These are phyloP conservation scores for Corydoras maculifer DNA, from an alignment of 2,113 vertebrate genomes.

Conservation along the genomic window DNA sequence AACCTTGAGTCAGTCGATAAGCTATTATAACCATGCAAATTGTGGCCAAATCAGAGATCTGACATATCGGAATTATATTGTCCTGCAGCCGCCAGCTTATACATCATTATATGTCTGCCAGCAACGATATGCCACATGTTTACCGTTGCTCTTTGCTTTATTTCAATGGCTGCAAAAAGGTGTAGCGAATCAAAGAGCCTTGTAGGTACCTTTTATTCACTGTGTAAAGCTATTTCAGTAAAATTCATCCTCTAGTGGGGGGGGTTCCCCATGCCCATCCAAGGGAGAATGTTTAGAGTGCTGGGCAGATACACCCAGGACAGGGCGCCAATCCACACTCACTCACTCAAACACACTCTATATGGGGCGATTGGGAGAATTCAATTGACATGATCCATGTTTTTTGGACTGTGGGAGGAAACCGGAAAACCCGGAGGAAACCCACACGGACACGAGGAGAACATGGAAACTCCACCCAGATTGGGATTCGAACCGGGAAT, in stretches of 20 bases:
- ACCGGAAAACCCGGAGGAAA: no score
- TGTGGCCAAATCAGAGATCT: conserved; percentile 77
- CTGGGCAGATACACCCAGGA: no score
- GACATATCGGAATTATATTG: conserved; percentile 73
- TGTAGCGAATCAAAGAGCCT: conserved; percentile 31
- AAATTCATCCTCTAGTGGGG: not conserved
- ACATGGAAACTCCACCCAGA: no score
- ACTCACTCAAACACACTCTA: no score
- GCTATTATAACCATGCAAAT: conserved; percentile 98
- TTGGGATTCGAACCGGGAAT: no score
- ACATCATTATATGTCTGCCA: conserved; percentile 63
- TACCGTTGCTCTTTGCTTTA: conserved; percentile 47
- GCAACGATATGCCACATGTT: conserved; percentile 53
- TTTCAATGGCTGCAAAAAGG: conserved; percentile 34
- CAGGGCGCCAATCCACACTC: no score
- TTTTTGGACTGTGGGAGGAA: no score
- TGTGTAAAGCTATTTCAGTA: conserved; percentile 25
- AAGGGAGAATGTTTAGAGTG: no score
- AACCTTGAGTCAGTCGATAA: conserved; percentile 91
- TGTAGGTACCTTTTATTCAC: conserved; percentile 8
- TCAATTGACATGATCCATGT: no score
- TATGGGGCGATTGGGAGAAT: no score
- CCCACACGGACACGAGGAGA: no score
- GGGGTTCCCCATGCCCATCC: no score
- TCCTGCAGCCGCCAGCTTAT: conserved; percentile 69